Percentiles rank a stretch among this genome's conserved stretches.
These are phyloP conservation scores for Loris lydekkerianus DNA, from an alignment of 2,797 vertebrate genomes.

Conservation along the genomic window DNA sequence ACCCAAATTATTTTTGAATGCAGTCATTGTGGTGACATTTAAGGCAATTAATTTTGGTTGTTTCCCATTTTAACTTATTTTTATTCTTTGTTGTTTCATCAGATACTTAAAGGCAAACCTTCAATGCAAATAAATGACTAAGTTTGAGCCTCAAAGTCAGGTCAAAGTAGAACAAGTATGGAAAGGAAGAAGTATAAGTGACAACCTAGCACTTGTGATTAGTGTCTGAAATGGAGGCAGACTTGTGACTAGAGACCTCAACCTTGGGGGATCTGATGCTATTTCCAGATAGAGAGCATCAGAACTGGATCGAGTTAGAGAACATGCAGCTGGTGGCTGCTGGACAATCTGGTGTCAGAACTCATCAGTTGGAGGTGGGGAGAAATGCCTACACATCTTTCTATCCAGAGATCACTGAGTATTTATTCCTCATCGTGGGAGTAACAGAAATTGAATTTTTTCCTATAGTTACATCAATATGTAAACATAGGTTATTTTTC, in stretches of 20 bases:
- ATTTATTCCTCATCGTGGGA: background rate
- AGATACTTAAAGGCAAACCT: background rate
- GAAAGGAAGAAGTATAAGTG: background rate
- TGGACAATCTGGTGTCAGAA: background rate
- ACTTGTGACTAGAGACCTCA: background rate
- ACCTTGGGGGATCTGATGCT: no score
- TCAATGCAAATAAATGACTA: background rate
- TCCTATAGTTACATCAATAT: background rate
- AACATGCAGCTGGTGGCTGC: background rate
- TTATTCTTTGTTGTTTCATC: background rate
- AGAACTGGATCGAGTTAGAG: background rate
- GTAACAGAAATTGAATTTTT: background rate
- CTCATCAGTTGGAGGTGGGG: background rate
- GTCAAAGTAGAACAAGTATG: background rate
- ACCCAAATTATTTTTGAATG: background rate
- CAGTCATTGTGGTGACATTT: background rate
- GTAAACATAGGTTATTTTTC: background rate
- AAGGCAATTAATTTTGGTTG: background rate
- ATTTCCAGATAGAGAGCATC: background rate
- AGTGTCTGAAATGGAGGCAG: background rate
- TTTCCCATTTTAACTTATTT: background rate
- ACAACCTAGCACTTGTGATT: background rate
- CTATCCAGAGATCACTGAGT: background rate
- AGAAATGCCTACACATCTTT: background rate
- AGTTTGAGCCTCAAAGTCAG: background rate